phyloP scores from a whole-genome alignment of 2,113 vertebrate species.

The Oostethus manadensis region DNA sequence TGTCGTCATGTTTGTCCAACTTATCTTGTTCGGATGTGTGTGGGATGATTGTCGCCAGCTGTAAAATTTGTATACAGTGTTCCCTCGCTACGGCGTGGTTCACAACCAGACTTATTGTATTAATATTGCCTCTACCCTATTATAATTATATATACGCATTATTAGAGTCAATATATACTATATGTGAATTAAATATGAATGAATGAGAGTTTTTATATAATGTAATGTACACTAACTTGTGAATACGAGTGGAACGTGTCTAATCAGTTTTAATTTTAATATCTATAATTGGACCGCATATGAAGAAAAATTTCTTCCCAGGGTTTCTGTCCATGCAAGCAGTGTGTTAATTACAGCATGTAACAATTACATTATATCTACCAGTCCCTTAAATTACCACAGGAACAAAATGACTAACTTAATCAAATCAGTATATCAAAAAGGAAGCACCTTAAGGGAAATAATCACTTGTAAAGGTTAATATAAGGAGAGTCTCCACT shows the following conservation, averaged over 20 bases:
- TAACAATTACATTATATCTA: slow-evolving; percentile 14
- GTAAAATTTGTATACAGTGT: too few relatives aligned
- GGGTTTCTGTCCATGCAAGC: slow-evolving; percentile 6
- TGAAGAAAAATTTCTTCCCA: slow-evolving; percentile 12
- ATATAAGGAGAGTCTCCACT: background rate
- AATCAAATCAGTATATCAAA: slow-evolving; percentile 18
- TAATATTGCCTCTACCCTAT: too few relatives aligned
- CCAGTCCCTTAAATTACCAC: slow-evolving; percentile 9
- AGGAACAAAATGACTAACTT: slow-evolving; percentile 11
- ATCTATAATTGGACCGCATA: slow-evolving; percentile 10
- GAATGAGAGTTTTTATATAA: background rate
- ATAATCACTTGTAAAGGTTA: slow-evolving; percentile 26
- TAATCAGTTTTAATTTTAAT: slow-evolving; percentile 14
- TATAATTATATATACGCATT: too few relatives aligned
- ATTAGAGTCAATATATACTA: too few relatives aligned
- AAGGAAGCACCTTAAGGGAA: slow-evolving; percentile 12
- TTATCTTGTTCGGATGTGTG: too few relatives aligned
- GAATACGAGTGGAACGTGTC: too few relatives aligned
- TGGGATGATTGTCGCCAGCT: too few relatives aligned
- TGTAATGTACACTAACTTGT: background rate
- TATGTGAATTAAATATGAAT: too few relatives aligned
- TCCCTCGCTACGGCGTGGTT: too few relatives aligned
- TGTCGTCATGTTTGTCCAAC: too few relatives aligned
- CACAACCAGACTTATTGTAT: too few relatives aligned
- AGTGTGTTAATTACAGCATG: slow-evolving; percentile 1